A percentile compares a stretch with the other conserved stretches of the same genome.
Conservation (phyloP, 2,113 vertebrate species). For the Sterna hirundo region DNA sequence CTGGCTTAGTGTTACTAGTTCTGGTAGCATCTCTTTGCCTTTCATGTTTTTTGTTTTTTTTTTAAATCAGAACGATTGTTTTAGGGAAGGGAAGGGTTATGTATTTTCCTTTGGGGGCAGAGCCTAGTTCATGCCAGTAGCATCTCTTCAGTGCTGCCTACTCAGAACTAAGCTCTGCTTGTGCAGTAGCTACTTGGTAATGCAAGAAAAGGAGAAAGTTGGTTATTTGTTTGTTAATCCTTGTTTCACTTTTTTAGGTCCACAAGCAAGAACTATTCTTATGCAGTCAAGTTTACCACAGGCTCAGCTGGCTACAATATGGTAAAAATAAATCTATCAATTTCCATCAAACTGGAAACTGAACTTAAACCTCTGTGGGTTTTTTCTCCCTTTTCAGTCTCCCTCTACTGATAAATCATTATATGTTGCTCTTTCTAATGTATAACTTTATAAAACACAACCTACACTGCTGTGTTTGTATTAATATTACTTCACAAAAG, state of each 20-base stretch:
- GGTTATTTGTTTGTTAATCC: background rate
- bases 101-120: background rate
- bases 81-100: background rate
- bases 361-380: background rate
- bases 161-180: background rate
- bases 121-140: background rate
- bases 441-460: background rate
- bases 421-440: background rate
- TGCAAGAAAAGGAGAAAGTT: background rate
- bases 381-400: background rate
- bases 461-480: background rate
- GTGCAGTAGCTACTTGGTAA: background rate
- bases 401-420: background rate
- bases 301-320: constrained; percentile 93
- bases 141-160: background rate
- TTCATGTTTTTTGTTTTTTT: background rate
- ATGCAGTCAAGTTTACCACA: constrained; percentile 99
- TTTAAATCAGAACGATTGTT: background rate
- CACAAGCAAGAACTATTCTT: constrained; percentile 96
- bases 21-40: background rate
- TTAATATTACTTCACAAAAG: background rate
- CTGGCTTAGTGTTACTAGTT: background rate
- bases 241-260: constrained; percentile 78
- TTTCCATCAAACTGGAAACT: constrained; percentile 14
- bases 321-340: constrained; percentile 76